phyloP scores from a whole-genome alignment of 1,140 invertebrate genomes.

The Augochlora pura region DNA sequence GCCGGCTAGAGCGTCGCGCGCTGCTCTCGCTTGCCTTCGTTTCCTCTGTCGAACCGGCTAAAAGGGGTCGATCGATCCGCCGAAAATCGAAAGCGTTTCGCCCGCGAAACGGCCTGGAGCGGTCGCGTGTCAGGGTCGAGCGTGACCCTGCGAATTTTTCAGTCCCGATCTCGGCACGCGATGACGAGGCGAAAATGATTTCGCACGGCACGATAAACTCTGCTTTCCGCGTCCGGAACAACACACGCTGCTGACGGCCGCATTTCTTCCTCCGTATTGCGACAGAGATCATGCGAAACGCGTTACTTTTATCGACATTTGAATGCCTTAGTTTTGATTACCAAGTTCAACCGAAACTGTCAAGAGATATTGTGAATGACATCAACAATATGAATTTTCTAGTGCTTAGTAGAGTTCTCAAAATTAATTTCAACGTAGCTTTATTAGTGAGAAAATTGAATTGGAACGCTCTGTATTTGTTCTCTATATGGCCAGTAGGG shows the following conservation, averaged over 20 bases:
- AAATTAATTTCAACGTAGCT: too few species aligned
- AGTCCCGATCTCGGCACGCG: background rate
- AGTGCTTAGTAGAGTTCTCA: too few species aligned
- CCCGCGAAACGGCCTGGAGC: background rate
- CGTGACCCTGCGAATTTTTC: conserved; percentile 34
- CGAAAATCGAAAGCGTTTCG: background rate
- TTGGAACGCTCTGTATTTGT: too few species aligned
- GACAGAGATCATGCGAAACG: too few species aligned
- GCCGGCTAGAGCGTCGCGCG: too few species aligned
- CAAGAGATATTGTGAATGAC: too few species aligned
- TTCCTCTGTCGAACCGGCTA: background rate
- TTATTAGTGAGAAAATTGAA: too few species aligned
- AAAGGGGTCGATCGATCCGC: background rate
- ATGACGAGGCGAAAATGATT: conserved; percentile 8
- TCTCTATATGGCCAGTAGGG: too few species aligned
- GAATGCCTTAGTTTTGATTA: background rate
- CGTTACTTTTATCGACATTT: too few species aligned
- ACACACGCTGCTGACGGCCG: background rate
- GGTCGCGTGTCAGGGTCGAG: conserved; percentile 1
- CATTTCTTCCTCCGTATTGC: conserved; percentile 9
- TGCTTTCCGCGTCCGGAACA: background rate
- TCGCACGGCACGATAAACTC: background rate
- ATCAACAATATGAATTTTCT: too few species aligned
- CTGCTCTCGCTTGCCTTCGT: background rate
- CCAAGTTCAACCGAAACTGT: too few species aligned